phyloP scores from a whole-genome alignment of 1,140 invertebrate genomes.

The Drosophila gunungcola region DNA sequence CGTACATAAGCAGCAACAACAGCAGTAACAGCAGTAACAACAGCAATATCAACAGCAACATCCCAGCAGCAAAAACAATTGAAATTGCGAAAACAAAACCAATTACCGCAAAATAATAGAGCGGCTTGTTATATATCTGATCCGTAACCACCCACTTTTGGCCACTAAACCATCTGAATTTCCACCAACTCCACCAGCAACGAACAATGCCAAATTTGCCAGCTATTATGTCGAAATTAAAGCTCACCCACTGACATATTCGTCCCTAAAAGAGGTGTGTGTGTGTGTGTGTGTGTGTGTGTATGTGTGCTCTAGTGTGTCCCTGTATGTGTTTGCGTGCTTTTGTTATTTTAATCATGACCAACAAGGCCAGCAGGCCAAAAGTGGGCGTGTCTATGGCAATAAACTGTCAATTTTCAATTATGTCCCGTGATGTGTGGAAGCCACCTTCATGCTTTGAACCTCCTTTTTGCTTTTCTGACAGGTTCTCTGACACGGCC shows the following conservation, averaged over 20 bases:
- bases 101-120: slow-evolving; percentile 59
- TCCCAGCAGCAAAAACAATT: slow-evolving; percentile 7
- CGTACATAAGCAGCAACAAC: slow-evolving; percentile 8
- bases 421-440: slow-evolving; percentile 51
- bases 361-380: slow-evolving; percentile 47
- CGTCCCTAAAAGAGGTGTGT: slow-evolving; percentile 1
- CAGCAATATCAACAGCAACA: not conserved
- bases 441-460: slow-evolving; percentile 29
- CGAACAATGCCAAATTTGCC: slow-evolving; percentile 51
- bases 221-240: slow-evolving; percentile 65
- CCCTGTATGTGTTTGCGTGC: slow-evolving; percentile 11
- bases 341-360: slow-evolving; percentile 55
- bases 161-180: slow-evolving; percentile 4
- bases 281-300: not conserved
- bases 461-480: slow-evolving; percentile 18
- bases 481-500: slow-evolving; percentile 27
- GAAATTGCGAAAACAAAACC: slow-evolving; percentile 51
- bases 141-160: slow-evolving; percentile 21
- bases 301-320: not conserved
- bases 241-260: slow-evolving; percentile 50
- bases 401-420: slow-evolving; percentile 68
- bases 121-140: slow-evolving; percentile 27
- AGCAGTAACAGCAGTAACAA: not conserved
- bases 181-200: slow-evolving; percentile 10
- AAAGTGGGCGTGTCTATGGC: slow-evolving; percentile 59